Evolutionary conservation across 2,888 invertebrate species (phyloP).

Genomic region (Nomada ruficornis): DNA sequence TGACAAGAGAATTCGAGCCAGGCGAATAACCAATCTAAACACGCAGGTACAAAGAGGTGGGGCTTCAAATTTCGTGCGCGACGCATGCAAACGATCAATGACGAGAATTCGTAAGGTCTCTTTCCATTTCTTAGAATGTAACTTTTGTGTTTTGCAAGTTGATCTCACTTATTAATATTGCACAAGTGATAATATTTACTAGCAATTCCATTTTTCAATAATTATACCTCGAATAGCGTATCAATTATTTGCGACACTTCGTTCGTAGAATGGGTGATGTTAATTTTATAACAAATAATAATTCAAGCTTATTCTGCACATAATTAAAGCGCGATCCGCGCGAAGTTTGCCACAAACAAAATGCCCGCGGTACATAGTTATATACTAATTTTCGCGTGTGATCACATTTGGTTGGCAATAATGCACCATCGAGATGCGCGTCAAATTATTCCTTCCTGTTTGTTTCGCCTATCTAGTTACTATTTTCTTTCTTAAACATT

Average conservation of each 20-base stretch:
- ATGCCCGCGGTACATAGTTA: slow-evolving; percentile 1
- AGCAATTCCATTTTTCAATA: too few relatives aligned
- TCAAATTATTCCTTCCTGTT: slow-evolving; percentile 11
- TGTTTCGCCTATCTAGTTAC: slow-evolving; percentile 5
- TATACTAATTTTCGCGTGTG: slow-evolving; percentile 12
- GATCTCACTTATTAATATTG: too few relatives aligned
- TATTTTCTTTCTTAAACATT: background rate
- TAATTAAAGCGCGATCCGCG: slow-evolving; percentile 14
- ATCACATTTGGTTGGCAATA: slow-evolving; percentile 20
- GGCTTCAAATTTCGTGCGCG: slow-evolving; percentile 9
- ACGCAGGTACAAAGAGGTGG: background rate
- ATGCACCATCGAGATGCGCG: slow-evolving; percentile 12
- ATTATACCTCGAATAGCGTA: too few relatives aligned
- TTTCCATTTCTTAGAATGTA: slow-evolving; percentile 7
- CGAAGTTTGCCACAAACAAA: slow-evolving; percentile 27
- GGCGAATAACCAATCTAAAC: slow-evolving; percentile 27
- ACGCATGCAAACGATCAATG: slow-evolving; percentile 32
- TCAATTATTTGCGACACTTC: too few relatives aligned
- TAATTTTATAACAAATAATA: background rate
- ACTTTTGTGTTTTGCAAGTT: background rate
- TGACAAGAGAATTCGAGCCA: slow-evolving; percentile 36
- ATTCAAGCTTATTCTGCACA: background rate
- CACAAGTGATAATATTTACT: too few relatives aligned
- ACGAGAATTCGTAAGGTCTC: slow-evolving; percentile 4
- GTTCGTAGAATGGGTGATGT: too few relatives aligned